phyloP scores from a whole-genome alignment of 2,888 invertebrate species.

The Eristalinus aeneus region DNA sequence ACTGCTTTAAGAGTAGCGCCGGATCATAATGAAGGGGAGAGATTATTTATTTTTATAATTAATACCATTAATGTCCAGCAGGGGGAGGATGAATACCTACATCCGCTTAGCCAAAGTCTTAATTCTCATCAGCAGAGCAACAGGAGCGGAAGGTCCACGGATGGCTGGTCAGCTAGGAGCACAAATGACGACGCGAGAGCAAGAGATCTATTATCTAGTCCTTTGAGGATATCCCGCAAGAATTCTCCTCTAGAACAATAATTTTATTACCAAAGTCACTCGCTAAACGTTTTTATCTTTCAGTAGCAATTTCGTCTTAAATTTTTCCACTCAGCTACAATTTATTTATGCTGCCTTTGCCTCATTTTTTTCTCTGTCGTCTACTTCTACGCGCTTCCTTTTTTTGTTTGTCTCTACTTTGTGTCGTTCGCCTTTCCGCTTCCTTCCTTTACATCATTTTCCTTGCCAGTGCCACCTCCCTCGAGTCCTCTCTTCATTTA shows the following conservation, averaged over 20 bases:
- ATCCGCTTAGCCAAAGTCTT: conserved; percentile 46
- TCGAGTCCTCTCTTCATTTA: conserved; percentile 57
- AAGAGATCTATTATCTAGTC: conserved; percentile 45
- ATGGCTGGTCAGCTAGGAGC: conserved; percentile 8
- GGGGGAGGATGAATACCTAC: conserved; percentile 40
- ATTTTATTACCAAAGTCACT: conserved; percentile 65
- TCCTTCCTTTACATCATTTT: neutral
- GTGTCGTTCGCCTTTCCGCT: neutral
- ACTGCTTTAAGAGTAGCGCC: conserved; percentile 1
- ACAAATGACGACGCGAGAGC: conserved; percentile 6
- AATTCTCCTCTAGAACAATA: conserved; percentile 56
- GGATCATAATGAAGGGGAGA: conserved; percentile 23
- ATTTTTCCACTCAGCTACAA: conserved; percentile 54
- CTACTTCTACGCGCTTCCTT: conserved; percentile 7
- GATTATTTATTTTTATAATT: conserved; percentile 61
- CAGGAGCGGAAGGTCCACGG: conserved; percentile 17
- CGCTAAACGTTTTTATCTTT: conserved; percentile 69
- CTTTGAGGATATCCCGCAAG: conserved; percentile 56
- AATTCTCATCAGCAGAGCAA: conserved; percentile 42
- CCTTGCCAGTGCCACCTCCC: neutral
- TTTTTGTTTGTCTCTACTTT: neutral
- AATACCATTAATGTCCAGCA: conserved; percentile 50
- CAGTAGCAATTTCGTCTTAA: conserved; percentile 52
- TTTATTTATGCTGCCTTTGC: conserved; percentile 43
- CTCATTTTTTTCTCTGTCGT: no score